Conservation (phyloP, 2,888 invertebrate species). For the Celastrina argiolus region DNA sequence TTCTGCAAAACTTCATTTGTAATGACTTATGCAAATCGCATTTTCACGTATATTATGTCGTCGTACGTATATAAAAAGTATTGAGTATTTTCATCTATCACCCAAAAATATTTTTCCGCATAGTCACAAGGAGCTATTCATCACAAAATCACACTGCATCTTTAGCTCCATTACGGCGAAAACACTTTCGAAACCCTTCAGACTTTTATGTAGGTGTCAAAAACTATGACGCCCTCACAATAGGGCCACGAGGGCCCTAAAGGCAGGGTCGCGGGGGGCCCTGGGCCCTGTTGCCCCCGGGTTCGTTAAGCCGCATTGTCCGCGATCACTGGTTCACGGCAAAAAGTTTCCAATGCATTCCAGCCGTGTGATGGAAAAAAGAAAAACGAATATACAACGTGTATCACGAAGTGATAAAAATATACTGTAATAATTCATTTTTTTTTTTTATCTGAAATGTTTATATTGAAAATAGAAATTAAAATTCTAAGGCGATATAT, state of each 20-base stretch:
- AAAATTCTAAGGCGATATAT: no score
- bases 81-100: no score
- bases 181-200: not conserved
- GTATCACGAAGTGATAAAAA: no score
- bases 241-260: slow-evolving; percentile 20
- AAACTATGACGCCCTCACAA: slow-evolving; percentile 14
- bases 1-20: no score
- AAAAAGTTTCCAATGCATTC: slow-evolving; percentile 13
- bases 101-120: no score
- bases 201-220: slow-evolving; percentile 7
- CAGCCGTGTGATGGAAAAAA: not conserved
- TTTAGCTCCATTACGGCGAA: not conserved
- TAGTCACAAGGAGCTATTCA: not conserved
- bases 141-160: not conserved
- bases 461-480: no score
- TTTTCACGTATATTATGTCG: no score
- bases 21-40: no score
- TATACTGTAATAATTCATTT: no score
- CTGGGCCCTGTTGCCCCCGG: slow-evolving; percentile 40
- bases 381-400: not conserved
- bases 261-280: slow-evolving; percentile 27
- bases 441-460: no score
- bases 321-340: slow-evolving; percentile 31
- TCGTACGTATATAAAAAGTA: no score
- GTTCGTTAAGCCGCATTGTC: slow-evolving; percentile 58